These are phyloP conservation scores for Dipodomys merriami DNA, from an alignment of 2,113 vertebrate genomes.

Conservation along the genomic window DNA sequence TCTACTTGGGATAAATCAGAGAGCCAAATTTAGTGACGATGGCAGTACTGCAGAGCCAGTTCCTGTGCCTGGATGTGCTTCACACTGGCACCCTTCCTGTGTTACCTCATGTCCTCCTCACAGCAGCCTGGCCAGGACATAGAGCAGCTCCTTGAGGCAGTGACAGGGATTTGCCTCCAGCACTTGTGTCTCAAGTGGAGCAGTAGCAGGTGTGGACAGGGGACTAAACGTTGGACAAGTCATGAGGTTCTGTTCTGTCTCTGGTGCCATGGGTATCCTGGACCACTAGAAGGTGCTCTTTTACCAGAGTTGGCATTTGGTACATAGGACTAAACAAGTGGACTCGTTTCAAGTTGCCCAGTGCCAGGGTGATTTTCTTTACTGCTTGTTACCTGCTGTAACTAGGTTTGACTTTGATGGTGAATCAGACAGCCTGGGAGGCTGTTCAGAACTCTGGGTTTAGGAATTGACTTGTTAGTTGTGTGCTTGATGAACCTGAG, in stretches of 20 bases:
- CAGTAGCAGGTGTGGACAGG: background rate
- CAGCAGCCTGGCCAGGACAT: background rate
- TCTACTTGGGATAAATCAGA: background rate
- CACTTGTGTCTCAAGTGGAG: background rate
- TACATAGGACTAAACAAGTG: background rate
- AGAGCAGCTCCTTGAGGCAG: background rate
- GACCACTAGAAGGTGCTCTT: background rate
- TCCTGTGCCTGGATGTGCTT: background rate
- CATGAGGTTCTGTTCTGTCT: background rate
- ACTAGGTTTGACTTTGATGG: conserved; percentile 17
- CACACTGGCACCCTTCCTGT: background rate
- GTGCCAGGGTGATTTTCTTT: background rate
- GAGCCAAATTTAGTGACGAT: background rate
- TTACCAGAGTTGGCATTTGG: background rate
- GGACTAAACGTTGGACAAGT: background rate
- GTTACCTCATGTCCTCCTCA: conserved; percentile 54
- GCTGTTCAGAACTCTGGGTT: background rate
- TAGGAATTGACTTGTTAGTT: background rate
- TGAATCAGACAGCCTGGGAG: background rate
- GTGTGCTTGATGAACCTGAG: background rate
- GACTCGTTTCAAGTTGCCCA: background rate
- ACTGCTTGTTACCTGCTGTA: background rate
- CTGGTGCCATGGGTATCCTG: background rate
- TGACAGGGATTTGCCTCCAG: background rate
- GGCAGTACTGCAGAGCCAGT: background rate